Evolutionary conservation across 2,113 vertebrate genomes (phyloP), one percentile per base, ranked within the genome.

Genomic region (Hystrix brachyura): DNA sequence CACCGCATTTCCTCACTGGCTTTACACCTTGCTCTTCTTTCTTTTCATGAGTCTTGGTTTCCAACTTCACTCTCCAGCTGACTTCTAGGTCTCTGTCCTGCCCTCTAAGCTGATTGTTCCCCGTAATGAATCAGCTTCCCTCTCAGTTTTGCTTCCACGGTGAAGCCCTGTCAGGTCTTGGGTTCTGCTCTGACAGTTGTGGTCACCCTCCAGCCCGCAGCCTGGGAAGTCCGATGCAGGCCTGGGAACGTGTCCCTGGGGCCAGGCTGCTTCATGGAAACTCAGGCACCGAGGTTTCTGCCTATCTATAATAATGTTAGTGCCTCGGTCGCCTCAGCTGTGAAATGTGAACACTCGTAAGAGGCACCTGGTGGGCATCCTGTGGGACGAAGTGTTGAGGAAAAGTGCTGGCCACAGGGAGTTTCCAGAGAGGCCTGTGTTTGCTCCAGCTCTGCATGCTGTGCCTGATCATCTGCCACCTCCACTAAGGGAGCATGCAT

Each of bases 371-470:
- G 27, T n/a, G 2, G 43, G 7, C 7, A 18, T 67, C 18, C 4
- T 17, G 3, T 15, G 4, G 8, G 19, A 55, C 18, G 13, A 38
- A 43, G 19, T 64, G 60, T 14, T 53, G 21, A 7, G 34, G 15
- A 5, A 11, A 27, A 38, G 55, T 1, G 13, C 34, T 11, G 10
- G 4, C 43, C 43, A 3, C 23, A 7, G 46, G 15, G 23, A 2
- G 88, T 17, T 13, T 59, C 76, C 29, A 76, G 55, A 72, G 29
- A 25, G 34, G 0, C 3, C 3, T 72, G 32, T 23, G n/a, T 9
- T 10, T 29, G 4, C 17, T 15, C 15, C 8, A 14, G 3, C 10
- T 15, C 18, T 43, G 18, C 3, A 0, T 34, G 27, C n/a, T n/a
- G 10, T 38, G 29, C 11, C 60, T 51, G 51, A 21, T 7, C n/a